Evolutionary conservation across 2,888 invertebrate genomes (phyloP).

Genomic region (Drosophila infuscata): DNA sequence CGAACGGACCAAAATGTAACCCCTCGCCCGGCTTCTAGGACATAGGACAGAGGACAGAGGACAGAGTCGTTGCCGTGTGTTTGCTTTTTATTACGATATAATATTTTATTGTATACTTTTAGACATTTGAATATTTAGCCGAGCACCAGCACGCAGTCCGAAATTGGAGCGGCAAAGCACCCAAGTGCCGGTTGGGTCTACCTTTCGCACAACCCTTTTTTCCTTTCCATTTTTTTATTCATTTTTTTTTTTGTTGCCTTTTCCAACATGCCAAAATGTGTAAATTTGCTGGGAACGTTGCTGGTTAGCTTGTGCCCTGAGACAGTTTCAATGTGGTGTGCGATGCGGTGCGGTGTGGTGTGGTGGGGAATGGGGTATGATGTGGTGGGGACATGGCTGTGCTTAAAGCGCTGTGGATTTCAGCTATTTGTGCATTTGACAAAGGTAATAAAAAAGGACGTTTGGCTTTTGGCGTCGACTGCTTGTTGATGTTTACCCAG

Average conservation of each 20-base stretch:
- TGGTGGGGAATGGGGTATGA: neutral
- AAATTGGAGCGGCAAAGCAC: conserved; percentile 17
- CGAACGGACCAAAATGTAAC: conserved; percentile 17
- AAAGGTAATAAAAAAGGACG: conserved; percentile 78
- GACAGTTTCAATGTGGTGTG: conserved; percentile 35
- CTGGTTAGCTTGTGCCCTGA: conserved; percentile 53
- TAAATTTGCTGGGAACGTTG: conserved; percentile 75
- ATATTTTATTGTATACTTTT: conserved; percentile 79
- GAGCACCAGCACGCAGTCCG: conserved; percentile 22
- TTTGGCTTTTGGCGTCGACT: conserved; percentile 69
- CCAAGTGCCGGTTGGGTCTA: conserved; percentile 28
- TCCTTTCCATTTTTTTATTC: conserved; percentile 1
- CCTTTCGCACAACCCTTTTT: conserved; percentile 64
- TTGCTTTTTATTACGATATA: conserved; percentile 78
- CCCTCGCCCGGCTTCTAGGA: conserved; percentile 5
- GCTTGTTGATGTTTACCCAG: conserved; percentile 68
- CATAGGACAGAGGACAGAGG: neutral
- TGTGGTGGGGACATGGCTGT: neutral
- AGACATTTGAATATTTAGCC: conserved; percentile 73
- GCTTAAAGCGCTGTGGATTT: conserved; percentile 61
- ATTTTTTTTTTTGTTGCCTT: neutral
- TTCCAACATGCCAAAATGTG: conserved; percentile 64
- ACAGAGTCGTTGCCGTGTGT: conserved; percentile 46
- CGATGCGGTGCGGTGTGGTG: neutral
- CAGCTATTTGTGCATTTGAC: conserved; percentile 80